phyloP scores from a whole-genome alignment of 2,888 invertebrate genomes.

The Actias luna region DNA sequence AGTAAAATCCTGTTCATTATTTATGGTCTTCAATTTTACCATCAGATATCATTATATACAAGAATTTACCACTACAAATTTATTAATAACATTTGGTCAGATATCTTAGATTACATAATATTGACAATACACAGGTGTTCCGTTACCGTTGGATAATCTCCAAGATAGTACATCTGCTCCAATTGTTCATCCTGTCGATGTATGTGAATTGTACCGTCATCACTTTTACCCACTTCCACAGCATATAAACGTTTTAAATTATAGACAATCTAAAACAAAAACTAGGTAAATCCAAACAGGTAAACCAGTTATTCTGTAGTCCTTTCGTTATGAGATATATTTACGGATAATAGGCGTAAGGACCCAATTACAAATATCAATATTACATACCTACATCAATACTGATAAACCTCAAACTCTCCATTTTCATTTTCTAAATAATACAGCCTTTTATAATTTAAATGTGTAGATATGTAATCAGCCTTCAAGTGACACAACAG shows the following conservation, averaged over 20 bases:
- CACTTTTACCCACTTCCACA: constrained; percentile 53
- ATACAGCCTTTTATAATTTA: too few species aligned
- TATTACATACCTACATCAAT: too few species aligned
- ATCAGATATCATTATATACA: too few species aligned
- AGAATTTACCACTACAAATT: background rate
- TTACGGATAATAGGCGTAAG: too few species aligned
- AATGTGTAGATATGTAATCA: too few species aligned
- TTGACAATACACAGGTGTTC: constrained; percentile 1
- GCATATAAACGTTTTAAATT: constrained; percentile 47
- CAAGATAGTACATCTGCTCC: constrained; percentile 81
- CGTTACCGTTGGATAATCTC: constrained; percentile 72
- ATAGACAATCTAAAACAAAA: constrained; percentile 44
- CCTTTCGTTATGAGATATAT: too few species aligned
- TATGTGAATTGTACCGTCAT: constrained; percentile 58
- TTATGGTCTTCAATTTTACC: background rate
- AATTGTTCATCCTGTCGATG: constrained; percentile 61
- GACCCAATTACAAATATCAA: too few species aligned
- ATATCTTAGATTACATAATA: background rate
- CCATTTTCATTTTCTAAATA: too few species aligned
- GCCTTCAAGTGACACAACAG: too few species aligned
- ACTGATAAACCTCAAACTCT: too few species aligned
- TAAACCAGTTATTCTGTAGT: too few species aligned
- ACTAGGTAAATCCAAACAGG: background rate
- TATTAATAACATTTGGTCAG: background rate
- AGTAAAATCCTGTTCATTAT: too few species aligned